Percentiles rank a stretch among this genome's conserved stretches.
These are phyloP conservation scores for Hassar affinis DNA, from an alignment of 2,113 vertebrate genomes.

Conservation along the genomic window DNA sequence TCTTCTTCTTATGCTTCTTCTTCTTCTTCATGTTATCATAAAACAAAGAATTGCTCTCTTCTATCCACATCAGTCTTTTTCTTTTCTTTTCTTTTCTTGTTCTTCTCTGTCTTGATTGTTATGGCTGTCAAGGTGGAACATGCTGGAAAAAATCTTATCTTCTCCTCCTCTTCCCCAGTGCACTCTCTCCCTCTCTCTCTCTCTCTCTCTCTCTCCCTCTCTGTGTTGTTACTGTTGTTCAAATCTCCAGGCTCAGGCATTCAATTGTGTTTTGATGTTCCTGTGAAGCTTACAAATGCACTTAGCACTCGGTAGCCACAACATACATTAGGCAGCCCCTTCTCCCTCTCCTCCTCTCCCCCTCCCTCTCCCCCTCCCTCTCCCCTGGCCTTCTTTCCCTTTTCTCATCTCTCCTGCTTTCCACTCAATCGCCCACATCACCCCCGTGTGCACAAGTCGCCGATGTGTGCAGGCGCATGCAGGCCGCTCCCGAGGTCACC, in stretches of 20 bases:
- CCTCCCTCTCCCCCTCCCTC: background rate
- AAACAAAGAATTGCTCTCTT: background rate
- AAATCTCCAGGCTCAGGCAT: conserved; percentile 40
- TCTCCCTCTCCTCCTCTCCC: background rate
- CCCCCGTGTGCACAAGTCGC: conserved; percentile 41
- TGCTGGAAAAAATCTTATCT: background rate
- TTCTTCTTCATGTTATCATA: background rate
- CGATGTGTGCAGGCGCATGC: conserved; percentile 36
- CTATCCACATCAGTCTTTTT: background rate
- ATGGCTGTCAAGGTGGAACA: background rate
- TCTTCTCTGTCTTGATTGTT: background rate
- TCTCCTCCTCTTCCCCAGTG: background rate
- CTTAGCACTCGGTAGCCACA: conserved; percentile 53
- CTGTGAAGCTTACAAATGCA: conserved; percentile 56
- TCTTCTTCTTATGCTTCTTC: background rate
- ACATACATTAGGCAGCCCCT: conserved; percentile 51
- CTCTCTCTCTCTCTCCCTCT: background rate
- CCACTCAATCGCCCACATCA: conserved; percentile 51
- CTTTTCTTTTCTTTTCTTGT: background rate
- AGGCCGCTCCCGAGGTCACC: conserved; percentile 46
- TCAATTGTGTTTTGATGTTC: conserved; percentile 56
- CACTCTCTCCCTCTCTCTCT: background rate
- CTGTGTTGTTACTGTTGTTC: conserved; percentile 11
- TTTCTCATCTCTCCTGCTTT: conserved; percentile 48
- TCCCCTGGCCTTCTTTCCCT: conserved; percentile 37